Conservation (phyloP, 2,888 invertebrate species). For the Scrobipalpa atriplicella region DNA sequence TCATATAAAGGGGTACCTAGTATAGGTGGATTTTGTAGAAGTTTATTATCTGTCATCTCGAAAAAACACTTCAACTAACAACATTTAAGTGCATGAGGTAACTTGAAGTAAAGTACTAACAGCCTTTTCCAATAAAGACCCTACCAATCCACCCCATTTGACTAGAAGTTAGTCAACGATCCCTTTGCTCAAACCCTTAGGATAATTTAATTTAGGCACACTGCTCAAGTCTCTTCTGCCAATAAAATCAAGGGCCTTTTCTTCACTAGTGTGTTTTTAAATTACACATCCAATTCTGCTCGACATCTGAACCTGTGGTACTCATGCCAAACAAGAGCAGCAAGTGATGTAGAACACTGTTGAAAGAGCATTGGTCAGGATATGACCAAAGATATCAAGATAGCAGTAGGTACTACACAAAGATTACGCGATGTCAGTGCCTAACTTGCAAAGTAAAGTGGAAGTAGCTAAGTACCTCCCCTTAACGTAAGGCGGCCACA, state of each 20-base stretch:
- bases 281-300: neutral
- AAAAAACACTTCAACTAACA: neutral
- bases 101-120: no score
- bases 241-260: neutral
- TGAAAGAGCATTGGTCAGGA: neutral
- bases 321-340: neutral
- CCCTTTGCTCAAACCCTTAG: slow-evolving; percentile 1
- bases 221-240: neutral
- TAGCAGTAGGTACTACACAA: neutral
- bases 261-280: neutral
- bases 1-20: no score
- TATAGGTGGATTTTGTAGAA: no score
- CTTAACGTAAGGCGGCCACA: neutral
- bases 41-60: neutral
- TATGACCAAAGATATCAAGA: slow-evolving; percentile 1
- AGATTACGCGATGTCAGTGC: neutral
- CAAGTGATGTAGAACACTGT: neutral
- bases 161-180: neutral
- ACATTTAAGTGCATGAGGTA: no score
- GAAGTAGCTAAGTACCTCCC: neutral
- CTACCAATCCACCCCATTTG: neutral
- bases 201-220: neutral
- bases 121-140: no score
- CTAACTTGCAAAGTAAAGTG: neutral
- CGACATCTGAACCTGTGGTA: neutral